phyloP scores from a whole-genome alignment of 2,797 vertebrate species.

The Mycteria americana region DNA sequence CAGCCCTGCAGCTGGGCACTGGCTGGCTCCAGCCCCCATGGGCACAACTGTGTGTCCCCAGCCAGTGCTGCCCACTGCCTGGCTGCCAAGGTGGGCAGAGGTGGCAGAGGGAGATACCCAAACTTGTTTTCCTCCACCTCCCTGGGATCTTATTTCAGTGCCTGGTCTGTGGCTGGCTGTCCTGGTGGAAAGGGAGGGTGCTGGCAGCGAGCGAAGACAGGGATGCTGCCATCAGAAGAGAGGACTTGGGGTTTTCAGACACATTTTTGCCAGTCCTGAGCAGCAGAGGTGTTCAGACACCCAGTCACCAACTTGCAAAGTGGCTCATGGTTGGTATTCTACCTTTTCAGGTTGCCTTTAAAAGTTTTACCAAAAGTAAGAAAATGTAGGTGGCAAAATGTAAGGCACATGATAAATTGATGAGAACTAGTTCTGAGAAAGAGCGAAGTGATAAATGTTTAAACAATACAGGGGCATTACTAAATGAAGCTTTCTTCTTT shows the following conservation, averaged over 20 bases:
- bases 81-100: background rate
- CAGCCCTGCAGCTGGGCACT: background rate
- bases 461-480: constrained; percentile 3
- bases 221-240: background rate
- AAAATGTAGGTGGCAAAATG: constrained; percentile 30
- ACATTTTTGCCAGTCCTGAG: background rate
- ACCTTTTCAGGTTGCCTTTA: constrained; percentile 12
- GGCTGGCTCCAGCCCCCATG: background rate
- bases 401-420: constrained; percentile 64
- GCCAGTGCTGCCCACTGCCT: background rate
- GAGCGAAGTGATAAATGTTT: constrained; percentile 63
- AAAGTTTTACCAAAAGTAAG: constrained; percentile 29
- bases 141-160: background rate
- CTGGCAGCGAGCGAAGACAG: background rate
- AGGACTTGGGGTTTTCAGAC: background rate
- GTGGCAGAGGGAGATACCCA: background rate
- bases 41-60: background rate
- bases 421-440: constrained; percentile 53
- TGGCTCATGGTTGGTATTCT: background rate
- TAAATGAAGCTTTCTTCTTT: constrained; percentile 10
- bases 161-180: background rate
- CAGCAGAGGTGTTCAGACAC: background rate
- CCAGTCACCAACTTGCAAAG: background rate
- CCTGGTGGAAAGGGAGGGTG: background rate
- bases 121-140: background rate